phyloP scores from a whole-genome alignment of 1,140 invertebrate genomes.

The Ceratina calcarata region DNA sequence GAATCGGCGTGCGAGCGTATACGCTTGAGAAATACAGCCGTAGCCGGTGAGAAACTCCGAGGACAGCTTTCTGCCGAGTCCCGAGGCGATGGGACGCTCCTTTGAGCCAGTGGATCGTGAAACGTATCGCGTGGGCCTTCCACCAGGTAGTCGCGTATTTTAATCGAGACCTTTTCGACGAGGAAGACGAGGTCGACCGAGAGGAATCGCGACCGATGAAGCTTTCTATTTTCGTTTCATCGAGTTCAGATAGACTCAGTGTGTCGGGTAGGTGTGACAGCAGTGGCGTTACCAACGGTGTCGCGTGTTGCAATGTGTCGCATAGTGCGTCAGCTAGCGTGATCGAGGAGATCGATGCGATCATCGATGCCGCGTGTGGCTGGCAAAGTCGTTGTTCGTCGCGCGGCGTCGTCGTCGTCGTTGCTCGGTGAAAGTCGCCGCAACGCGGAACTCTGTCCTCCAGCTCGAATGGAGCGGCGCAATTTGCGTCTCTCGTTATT shows the following conservation, averaged over 20 bases:
- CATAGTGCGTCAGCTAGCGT: background rate
- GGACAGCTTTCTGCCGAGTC: too few relatives aligned
- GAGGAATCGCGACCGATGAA: conserved; percentile 26
- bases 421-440: conserved; percentile 35
- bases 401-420: conserved; percentile 5
- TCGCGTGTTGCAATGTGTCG: background rate
- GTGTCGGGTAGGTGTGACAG: background rate
- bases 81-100: background rate
- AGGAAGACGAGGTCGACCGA: too few relatives aligned
- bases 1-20: conserved; percentile 18
- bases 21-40: conserved; percentile 2
- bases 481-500: conserved; percentile 22
- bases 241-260: background rate
- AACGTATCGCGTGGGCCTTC: background rate
- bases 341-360: conserved; percentile 32
- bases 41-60: background rate
- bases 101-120: conserved; percentile 1
- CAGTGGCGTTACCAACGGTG: background rate
- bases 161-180: background rate
- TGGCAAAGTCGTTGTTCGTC: background rate
- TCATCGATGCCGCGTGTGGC: conserved; percentile 34
- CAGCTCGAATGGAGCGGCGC: conserved; percentile 19
- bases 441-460: conserved; percentile 26
- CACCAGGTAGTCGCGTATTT: background rate
- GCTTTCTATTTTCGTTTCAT: background rate